Evolutionary conservation across 2,113 vertebrate genomes (phyloP), one percentile per base, ranked within the genome.

Genomic region (Eretmodus cyanostictus): DNA sequence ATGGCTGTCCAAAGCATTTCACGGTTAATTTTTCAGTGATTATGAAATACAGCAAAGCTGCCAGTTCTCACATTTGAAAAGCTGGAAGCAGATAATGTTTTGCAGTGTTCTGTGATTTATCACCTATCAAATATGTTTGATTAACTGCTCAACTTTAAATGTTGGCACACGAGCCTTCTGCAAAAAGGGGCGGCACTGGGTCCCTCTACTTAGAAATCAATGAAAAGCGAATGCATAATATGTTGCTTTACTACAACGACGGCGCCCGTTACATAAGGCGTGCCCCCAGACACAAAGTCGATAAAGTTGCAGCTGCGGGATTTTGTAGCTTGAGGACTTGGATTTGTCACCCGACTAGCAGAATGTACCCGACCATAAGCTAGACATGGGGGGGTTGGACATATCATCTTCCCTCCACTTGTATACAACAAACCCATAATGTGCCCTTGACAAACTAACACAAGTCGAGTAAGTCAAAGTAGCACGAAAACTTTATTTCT

Each of bases 401-500:
- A 38, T 59, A 4, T 31, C 71, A 55, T 24, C 6, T 27, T 66
- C 31, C 66, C 47, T 49, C 47, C 24, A 14, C 42, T 81, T 49
- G 29, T 38, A 36, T 87, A 38, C 31, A 63, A 89, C 92, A 68
- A 91, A 89, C 80, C 36, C 34, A 27, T 81, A 14, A 71, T 19
- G 10, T 79, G 22, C 47, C 54, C 63, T 19, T 54, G 53, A 84
- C 45, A 86, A 59, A 87, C 34, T 7, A 83, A 88, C 40, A 47
- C 8, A 42, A 38, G 66, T 63, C 55, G 40, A 85, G 22, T 40
- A 7, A 22, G 63, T 45, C 24, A 17, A 27, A 86, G 68, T 49
- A 29, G 83, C 22, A 54, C 7, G 16, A 84, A 87, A 83, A 80
- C 66, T 92, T 91, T 88, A 85, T 93, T 93, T 78, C 31, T 54